These are phyloP conservation scores for Menidia menidia DNA, from an alignment of 2,797 vertebrate species.

Conservation along the genomic window DNA sequence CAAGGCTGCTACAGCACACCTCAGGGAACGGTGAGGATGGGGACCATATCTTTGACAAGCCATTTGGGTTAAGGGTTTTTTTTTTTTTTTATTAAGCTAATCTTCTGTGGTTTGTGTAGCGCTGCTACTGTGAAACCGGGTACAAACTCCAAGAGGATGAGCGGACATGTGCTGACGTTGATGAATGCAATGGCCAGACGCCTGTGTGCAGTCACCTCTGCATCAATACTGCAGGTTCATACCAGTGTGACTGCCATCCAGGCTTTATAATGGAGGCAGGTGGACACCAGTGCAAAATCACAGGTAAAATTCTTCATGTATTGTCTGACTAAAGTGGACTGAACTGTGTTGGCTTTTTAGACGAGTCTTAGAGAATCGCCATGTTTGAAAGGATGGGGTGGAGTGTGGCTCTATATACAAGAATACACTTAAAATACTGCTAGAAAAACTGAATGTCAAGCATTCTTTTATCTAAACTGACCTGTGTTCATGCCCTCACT, in stretches of 20 bases:
- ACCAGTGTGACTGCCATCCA: slow-evolving; percentile 82
- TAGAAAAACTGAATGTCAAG: too few species aligned
- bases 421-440: too few species aligned
- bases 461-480: background rate
- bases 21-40: slow-evolving; percentile 83
- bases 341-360: too few species aligned
- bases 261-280: slow-evolving; percentile 85
- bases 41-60: background rate
- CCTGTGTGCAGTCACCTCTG: slow-evolving; percentile 83
- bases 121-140: slow-evolving; percentile 82
- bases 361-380: too few species aligned
- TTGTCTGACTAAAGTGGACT: too few species aligned
- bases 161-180: slow-evolving; percentile 76
- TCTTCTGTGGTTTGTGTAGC: slow-evolving; percentile 63
- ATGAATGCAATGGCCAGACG: slow-evolving; percentile 80
- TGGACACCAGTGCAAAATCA: slow-evolving; percentile 84
- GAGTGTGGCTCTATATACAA: too few species aligned
- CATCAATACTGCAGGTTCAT: slow-evolving; percentile 85
- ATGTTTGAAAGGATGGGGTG: too few species aligned
- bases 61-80: too few species aligned
- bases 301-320: slow-evolving; percentile 73
- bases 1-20: slow-evolving; percentile 87
- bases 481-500: too few species aligned
- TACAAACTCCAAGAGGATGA: slow-evolving; percentile 71
- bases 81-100: background rate